Evolutionary conservation across 2,888 invertebrate species (phyloP).

Genomic region (Operophtera brumata): DNA sequence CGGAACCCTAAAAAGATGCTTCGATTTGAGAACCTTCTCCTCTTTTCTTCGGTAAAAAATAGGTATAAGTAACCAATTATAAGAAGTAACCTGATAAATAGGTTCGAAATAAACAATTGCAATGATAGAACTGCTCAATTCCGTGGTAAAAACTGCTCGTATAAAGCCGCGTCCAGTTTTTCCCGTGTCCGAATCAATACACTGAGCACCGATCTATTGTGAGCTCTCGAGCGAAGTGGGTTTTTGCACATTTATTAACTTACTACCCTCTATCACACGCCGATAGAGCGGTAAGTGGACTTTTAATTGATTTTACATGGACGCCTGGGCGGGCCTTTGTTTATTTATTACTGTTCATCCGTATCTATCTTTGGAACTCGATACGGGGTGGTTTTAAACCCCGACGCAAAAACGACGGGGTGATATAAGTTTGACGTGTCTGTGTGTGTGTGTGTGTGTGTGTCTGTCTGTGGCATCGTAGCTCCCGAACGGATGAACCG

Average conservation of each 20-base stretch:
- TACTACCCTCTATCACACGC: slow-evolving; percentile 24
- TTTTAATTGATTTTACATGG: slow-evolving; percentile 30
- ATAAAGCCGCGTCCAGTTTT: slow-evolving; percentile 2
- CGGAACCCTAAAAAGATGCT: too few relatives aligned
- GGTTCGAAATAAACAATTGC: too few relatives aligned
- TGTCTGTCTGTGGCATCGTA: too few relatives aligned
- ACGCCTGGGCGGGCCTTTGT: slow-evolving; percentile 5
- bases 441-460: too few relatives aligned
- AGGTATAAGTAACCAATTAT: too few relatives aligned
- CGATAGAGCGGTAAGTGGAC: slow-evolving; percentile 18
- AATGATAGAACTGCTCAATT: not conserved
- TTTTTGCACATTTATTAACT: slow-evolving; percentile 31
- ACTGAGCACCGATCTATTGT: slow-evolving; percentile 15
- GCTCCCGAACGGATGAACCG: too few relatives aligned
- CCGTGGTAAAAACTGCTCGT: not conserved
- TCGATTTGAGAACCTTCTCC: too few relatives aligned
- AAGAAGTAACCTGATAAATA: too few relatives aligned
- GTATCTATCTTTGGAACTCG: not conserved
- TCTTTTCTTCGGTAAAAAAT: too few relatives aligned
- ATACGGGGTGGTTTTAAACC: not conserved
- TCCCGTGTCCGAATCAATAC: slow-evolving; percentile 13
- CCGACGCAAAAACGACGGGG: too few relatives aligned
- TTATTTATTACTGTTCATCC: slow-evolving; percentile 12
- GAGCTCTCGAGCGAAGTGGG: slow-evolving; percentile 21
- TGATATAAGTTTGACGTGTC: too few relatives aligned